These are phyloP conservation scores for Zygothrica quintamaculata DNA, from an alignment of 2,888 invertebrate genomes.

Conservation along the genomic window DNA sequence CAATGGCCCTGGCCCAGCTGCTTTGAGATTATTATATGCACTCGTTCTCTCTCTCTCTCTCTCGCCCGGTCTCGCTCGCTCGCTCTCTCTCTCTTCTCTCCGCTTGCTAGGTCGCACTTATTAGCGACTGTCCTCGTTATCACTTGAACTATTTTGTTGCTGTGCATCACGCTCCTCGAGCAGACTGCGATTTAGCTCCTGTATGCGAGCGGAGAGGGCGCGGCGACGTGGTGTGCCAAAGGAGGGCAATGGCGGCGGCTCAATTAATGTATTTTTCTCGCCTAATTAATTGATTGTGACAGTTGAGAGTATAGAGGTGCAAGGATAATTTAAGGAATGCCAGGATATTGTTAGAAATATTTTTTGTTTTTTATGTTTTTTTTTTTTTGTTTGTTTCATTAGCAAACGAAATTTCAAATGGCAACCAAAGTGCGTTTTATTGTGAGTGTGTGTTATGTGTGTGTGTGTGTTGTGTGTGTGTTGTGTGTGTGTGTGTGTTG, in stretches of 20 bases:
- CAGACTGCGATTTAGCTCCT: constrained; percentile 84
- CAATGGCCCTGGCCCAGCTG: constrained; percentile 21
- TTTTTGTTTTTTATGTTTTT: constrained; percentile 3
- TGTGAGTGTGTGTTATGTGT: constrained; percentile 11
- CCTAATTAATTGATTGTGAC: too few species aligned
- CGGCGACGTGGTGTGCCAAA: constrained; percentile 84
- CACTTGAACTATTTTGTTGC: constrained; percentile 84
- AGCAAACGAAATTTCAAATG: constrained; percentile 5
- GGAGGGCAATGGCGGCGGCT: constrained; percentile 87
- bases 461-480: constrained; percentile 11
- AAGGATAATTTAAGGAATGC: too few species aligned
- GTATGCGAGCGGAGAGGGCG: constrained; percentile 84
- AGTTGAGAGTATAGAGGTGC: not conserved
- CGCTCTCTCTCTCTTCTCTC: not conserved
- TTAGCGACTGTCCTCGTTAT: constrained; percentile 84
- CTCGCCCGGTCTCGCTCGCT: not conserved
- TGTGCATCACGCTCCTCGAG: constrained; percentile 83
- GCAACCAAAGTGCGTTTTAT: constrained; percentile 38
- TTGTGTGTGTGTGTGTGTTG: constrained; percentile 19
- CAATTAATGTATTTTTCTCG: constrained; percentile 93
- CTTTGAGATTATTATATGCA: not conserved
- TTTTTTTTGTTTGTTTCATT: constrained; percentile 7
- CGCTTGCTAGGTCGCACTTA: too few species aligned
- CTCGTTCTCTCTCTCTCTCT: not conserved
- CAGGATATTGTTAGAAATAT: constrained; percentile 38